phyloP scores from a whole-genome alignment of 2,113 vertebrate genomes.

The Gnathonemus longibarbis region DNA sequence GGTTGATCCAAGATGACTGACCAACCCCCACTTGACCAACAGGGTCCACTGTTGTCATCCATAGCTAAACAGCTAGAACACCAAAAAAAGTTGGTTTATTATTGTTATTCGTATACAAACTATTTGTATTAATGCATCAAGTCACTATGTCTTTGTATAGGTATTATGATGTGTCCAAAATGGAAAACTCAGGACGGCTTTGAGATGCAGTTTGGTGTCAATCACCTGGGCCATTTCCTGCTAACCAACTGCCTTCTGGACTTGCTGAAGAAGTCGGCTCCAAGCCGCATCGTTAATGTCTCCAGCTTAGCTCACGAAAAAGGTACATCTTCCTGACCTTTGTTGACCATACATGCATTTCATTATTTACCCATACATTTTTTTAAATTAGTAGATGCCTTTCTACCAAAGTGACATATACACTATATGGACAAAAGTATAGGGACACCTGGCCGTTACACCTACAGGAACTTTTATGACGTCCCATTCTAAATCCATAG shows the following conservation, averaged over 20 bases:
- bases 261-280: conserved; percentile 53
- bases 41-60: not conserved
- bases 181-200: conserved; percentile 60
- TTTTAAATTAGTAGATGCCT: too few relatives aligned
- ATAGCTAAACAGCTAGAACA: not conserved
- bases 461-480: too few relatives aligned
- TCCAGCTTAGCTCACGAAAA: conserved; percentile 54
- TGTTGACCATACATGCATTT: too few relatives aligned
- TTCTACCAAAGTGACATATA: too few relatives aligned
- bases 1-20: not conserved
- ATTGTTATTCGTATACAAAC: not conserved
- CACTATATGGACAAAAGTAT: too few relatives aligned
- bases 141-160: conserved; percentile 25
- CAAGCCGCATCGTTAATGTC: conserved; percentile 59
- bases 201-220: conserved; percentile 68
- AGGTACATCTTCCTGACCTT: conserved; percentile 34
- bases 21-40: not conserved
- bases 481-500: too few relatives aligned
- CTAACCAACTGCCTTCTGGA: conserved; percentile 60
- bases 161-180: conserved; percentile 63
- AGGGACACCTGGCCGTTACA: too few relatives aligned
- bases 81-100: not conserved
- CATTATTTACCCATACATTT: too few relatives aligned
- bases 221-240: conserved; percentile 66
- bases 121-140: not conserved